These are phyloP conservation scores for Eupithecia pulchellata DNA, from an alignment of 2,888 invertebrate species.

Conservation along the genomic window DNA sequence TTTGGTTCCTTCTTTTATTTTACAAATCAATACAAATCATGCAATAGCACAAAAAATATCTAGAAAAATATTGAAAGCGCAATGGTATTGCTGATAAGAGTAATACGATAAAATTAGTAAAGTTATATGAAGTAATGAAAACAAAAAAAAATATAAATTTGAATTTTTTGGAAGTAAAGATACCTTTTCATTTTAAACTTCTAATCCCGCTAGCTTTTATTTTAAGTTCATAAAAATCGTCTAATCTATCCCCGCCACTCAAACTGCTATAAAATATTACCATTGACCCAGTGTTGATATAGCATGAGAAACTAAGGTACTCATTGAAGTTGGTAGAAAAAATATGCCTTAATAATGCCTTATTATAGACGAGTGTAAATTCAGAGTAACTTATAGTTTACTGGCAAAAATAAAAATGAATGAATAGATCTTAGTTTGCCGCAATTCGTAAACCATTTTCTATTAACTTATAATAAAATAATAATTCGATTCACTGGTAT, in stretches of 20 bases:
- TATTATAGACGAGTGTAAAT: neutral
- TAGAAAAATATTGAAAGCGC: too few relatives aligned
- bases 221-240: constrained; percentile 8
- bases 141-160: neutral
- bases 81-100: too few relatives aligned
- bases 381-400: neutral
- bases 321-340: neutral
- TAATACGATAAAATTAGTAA: too few relatives aligned
- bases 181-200: neutral
- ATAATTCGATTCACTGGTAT: too few relatives aligned
- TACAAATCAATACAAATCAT: too few relatives aligned
- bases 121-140: too few relatives aligned
- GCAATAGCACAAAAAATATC: too few relatives aligned
- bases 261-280: constrained; percentile 27
- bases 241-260: constrained; percentile 20
- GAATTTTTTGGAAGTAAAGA: neutral
- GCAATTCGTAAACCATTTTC: too few relatives aligned
- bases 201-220: neutral
- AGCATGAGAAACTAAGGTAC: neutral
- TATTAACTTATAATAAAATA: too few relatives aligned
- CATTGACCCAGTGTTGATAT: constrained; percentile 10
- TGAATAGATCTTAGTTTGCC: too few relatives aligned
- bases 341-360: neutral
- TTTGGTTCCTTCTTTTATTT: too few relatives aligned
- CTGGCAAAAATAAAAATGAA: too few relatives aligned